phyloP scores from a whole-genome alignment of 1,140 invertebrate species.

The Tribolium madens region DNA sequence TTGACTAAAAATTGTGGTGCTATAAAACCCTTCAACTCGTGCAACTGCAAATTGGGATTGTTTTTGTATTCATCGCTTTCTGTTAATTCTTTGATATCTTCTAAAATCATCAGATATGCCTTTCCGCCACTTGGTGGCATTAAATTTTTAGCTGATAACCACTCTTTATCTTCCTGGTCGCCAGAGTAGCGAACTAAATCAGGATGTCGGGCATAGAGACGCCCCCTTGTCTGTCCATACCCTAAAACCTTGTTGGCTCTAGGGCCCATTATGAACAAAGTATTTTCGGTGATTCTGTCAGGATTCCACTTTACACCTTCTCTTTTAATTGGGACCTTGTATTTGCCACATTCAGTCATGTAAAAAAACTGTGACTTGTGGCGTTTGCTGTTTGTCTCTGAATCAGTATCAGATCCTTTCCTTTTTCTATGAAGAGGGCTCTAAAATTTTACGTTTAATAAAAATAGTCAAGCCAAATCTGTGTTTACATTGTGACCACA shows the following conservation, averaged over 20 bases:
- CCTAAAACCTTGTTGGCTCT: slow-evolving; percentile 81
- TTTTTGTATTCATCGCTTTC: slow-evolving; percentile 79
- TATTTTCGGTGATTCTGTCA: slow-evolving; percentile 75
- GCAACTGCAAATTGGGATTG: slow-evolving; percentile 73
- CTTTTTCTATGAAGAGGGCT: slow-evolving; percentile 70
- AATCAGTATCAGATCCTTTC: slow-evolving; percentile 74
- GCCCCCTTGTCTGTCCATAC: slow-evolving; percentile 79
- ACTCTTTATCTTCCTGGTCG: slow-evolving; percentile 85
- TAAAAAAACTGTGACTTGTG: slow-evolving; percentile 54
- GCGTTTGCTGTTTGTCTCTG: slow-evolving; percentile 68
- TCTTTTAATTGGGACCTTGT: slow-evolving; percentile 62
- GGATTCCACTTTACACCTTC: slow-evolving; percentile 79
- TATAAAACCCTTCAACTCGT: slow-evolving; percentile 79
- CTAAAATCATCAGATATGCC: slow-evolving; percentile 83
- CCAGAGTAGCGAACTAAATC: slow-evolving; percentile 79
- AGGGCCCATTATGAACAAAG: slow-evolving; percentile 84
- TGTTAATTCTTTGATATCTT: slow-evolving; percentile 82
- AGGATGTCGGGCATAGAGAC: slow-evolving; percentile 83
- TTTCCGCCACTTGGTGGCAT: slow-evolving; percentile 83
- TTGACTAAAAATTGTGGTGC: slow-evolving; percentile 79
- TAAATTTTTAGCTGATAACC: slow-evolving; percentile 81
- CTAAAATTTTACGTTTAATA: slow-evolving; percentile 62
- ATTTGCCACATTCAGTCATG: slow-evolving; percentile 54
- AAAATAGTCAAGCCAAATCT: neutral
- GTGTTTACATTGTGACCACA: slow-evolving; percentile 50